phyloP scores from a whole-genome alignment of 2,888 invertebrate genomes.

The Eristalis arbustorum region DNA sequence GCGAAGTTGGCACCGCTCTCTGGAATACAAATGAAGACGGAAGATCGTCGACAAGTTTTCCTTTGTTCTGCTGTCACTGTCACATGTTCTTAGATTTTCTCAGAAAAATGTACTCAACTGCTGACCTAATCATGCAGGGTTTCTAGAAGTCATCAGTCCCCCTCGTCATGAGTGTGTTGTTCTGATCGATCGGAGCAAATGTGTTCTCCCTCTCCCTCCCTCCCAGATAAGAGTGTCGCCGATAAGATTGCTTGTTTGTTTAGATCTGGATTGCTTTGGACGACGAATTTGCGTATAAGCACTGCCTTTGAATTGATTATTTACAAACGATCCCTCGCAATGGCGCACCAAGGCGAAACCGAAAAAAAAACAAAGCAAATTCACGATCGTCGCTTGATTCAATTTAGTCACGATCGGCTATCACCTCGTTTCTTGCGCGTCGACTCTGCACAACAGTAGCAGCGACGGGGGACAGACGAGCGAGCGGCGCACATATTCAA shows the following conservation, averaged over 20 bases:
- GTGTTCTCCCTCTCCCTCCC: too few relatives aligned
- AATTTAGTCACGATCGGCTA: constrained; percentile 26
- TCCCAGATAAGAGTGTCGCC: too few relatives aligned
- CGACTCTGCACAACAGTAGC: not conserved
- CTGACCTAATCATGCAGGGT: too few relatives aligned
- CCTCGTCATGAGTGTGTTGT: too few relatives aligned
- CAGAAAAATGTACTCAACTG: too few relatives aligned
- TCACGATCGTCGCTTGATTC: constrained; percentile 34
- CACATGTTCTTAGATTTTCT: too few relatives aligned
- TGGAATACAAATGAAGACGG: not conserved
- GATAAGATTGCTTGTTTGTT: too few relatives aligned
- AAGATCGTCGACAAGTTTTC: not conserved
- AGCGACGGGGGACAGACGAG: not conserved
- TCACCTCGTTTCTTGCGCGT: constrained; percentile 14
- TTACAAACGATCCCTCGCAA: constrained; percentile 8
- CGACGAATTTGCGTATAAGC: not conserved
- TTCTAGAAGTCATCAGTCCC: too few relatives aligned
- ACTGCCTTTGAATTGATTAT: not conserved
- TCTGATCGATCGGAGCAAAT: too few relatives aligned
- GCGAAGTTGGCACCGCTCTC: not conserved
- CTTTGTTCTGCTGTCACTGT: not conserved
- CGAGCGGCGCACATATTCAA: not conserved
- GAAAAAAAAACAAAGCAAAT: not conserved
- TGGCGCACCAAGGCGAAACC: not conserved
- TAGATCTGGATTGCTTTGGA: not conserved